phyloP scores from a whole-genome alignment of 2,797 vertebrate species.

The Diplodus sargus region DNA sequence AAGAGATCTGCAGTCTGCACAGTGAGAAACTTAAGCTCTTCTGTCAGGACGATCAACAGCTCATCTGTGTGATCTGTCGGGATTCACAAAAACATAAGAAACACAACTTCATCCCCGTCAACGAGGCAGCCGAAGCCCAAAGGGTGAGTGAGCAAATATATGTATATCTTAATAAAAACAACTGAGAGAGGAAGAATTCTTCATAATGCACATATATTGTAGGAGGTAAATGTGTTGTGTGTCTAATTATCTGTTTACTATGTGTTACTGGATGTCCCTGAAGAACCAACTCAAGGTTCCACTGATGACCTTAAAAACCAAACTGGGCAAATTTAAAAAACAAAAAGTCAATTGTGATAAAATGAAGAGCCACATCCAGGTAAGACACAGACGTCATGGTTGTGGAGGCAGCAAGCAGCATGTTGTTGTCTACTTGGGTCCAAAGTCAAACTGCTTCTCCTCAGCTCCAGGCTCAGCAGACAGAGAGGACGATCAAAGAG shows the following conservation, averaged over 20 bases:
- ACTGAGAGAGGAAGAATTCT: neutral
- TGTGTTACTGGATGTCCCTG: accelerated
- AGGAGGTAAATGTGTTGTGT: neutral
- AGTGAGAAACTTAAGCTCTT: slow-evolving; percentile 43
- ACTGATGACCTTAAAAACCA: slow-evolving; percentile 28
- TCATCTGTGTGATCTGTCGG: slow-evolving; percentile 59
- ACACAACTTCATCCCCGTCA: slow-evolving; percentile 39
- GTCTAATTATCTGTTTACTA: accelerated
- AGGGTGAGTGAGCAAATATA: slow-evolving; percentile 29
- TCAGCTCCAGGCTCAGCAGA: slow-evolving; percentile 58
- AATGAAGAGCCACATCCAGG: slow-evolving; percentile 41
- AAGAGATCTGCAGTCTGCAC: slow-evolving; percentile 44
- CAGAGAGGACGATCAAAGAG: slow-evolving; percentile 40
- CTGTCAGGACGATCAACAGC: slow-evolving; percentile 43
- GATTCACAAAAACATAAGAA: slow-evolving; percentile 14
- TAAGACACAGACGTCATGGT: neutral
- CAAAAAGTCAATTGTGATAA: neutral
- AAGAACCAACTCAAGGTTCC: slow-evolving; percentile 25
- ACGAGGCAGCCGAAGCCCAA: slow-evolving; percentile 28
- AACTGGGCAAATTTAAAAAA: accelerated
- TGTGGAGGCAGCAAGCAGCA: accelerated
- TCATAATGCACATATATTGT: neutral
- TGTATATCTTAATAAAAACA: too few relatives aligned
- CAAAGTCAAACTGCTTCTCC: slow-evolving; percentile 6
- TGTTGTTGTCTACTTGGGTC: neutral